Evolutionary conservation across 2,888 invertebrate species (phyloP), one percentile per base, ranked within the genome.

Genomic region (Archips crataeganus): DNA sequence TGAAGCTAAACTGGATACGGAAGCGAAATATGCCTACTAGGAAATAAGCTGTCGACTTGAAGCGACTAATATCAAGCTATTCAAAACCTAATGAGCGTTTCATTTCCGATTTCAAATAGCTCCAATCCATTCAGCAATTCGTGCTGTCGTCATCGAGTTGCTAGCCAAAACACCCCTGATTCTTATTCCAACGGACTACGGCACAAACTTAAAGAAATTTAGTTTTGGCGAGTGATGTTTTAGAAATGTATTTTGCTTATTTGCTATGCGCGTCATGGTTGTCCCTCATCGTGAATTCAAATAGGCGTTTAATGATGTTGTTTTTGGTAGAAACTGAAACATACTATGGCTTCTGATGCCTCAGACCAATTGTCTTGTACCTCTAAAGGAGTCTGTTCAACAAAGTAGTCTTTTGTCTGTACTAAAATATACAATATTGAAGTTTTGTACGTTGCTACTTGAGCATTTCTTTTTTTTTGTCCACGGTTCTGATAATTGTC

Each of bases 241-340:
- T 68, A 63, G 69, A 62, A 6, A 34, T 68, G 71, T 77, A 75
- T 79, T 45, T 78, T 77, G 75, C 78, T 81, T 78, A 81, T 84
- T 87, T 82, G 77, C 72, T 77, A 88, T 87, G 84, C 87, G 77
- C 76, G 79, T 80, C 87, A 87, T 84, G 85, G 74, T 76, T 73
- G 76, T 76, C 71, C 75, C 81, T 81, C 80, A 80, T 81, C 78
- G 78, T 81, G 84, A 81, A 87, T 88, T 84, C 84, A 84, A 86
- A 89, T 85, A 80, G 82, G 82, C 82, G 77, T 79, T 80, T 87
- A 87, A 87, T 87, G 84, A 83, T 79, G 79, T 84, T 84, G 81
- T 84, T 85, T 85, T 82, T 80, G 77, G 74, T 74, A 79, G 76
- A 75, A 80, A 79, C 79, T 71, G 75, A 80, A 81, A 80, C 75